These are phyloP conservation scores for Nibea coibor DNA, from an alignment of 2,113 vertebrate genomes.

Conservation along the genomic window DNA sequence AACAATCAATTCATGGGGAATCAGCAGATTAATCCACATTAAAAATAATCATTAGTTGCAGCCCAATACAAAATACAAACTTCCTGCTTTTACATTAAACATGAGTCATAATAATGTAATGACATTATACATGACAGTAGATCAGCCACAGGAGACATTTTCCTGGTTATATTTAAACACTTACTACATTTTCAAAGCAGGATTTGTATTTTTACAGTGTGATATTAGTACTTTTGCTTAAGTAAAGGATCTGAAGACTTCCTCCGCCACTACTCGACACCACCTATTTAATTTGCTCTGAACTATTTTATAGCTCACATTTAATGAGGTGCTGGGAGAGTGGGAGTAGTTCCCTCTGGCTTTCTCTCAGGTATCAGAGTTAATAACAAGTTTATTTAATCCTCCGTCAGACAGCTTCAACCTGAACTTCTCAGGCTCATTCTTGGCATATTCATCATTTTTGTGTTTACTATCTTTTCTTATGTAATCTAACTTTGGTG, in stretches of 20 bases:
- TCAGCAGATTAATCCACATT: not conserved
- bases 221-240: not conserved
- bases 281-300: slow-evolving; percentile 7
- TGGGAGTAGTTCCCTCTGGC: slow-evolving; percentile 8
- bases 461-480: not conserved
- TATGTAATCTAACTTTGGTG: not conserved
- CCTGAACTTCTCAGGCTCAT: not conserved
- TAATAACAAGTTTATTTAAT: slow-evolving; percentile 11
- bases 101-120: not conserved
- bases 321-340: slow-evolving; percentile 24
- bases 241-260: not conserved
- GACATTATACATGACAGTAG: not conserved
- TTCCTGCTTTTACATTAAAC: not conserved
- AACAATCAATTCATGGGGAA: not conserved
- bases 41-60: not conserved
- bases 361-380: slow-evolving; percentile 17
- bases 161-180: not conserved
- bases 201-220: not conserved
- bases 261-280: not conserved
- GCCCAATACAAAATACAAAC: not conserved
- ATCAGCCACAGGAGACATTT: not conserved
- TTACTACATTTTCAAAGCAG: not conserved
- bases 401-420: not conserved
- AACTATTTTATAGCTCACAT: slow-evolving; percentile 22
- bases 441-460: not conserved